A percentile compares a stretch with the other conserved stretches of the same genome.
These are phyloP conservation scores for Poecilobothrus nobilitatus DNA, from an alignment of 2,888 invertebrate species.

Conservation along the genomic window DNA sequence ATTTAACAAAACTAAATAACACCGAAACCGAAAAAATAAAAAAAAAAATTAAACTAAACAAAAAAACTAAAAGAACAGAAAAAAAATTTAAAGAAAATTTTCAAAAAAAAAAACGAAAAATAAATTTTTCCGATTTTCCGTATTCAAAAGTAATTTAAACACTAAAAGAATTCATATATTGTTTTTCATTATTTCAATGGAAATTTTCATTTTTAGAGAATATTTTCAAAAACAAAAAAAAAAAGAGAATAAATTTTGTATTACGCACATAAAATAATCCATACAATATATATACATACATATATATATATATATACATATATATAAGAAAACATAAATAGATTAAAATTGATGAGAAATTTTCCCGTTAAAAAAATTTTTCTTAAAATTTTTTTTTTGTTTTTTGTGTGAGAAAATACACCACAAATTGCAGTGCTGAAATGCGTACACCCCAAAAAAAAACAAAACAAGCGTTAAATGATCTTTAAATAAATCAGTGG, in stretches of 20 bases:
- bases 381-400: neutral
- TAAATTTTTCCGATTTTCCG: neutral
- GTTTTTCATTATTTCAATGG: neutral
- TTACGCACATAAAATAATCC: too few relatives aligned
- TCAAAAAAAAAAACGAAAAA: neutral
- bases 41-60: neutral
- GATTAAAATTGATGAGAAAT: neutral
- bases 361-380: neutral
- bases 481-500: too few relatives aligned
- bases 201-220: neutral
- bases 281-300: too few relatives aligned
- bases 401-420: too few relatives aligned
- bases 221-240: neutral
- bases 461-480: too few relatives aligned
- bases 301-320: too few relatives aligned
- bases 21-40: neutral
- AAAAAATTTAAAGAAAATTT: conserved; percentile 1
- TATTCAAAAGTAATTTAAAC: neutral
- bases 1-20: too few relatives aligned
- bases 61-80: conserved; percentile 1
- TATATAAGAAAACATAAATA: too few relatives aligned
- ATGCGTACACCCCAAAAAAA: too few relatives aligned
- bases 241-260: neutral
- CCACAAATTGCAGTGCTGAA: too few relatives aligned
- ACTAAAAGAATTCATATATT: neutral